Conservation (phyloP, 2,888 invertebrate genomes). For the Ceratothoa steindachneri region DNA sequence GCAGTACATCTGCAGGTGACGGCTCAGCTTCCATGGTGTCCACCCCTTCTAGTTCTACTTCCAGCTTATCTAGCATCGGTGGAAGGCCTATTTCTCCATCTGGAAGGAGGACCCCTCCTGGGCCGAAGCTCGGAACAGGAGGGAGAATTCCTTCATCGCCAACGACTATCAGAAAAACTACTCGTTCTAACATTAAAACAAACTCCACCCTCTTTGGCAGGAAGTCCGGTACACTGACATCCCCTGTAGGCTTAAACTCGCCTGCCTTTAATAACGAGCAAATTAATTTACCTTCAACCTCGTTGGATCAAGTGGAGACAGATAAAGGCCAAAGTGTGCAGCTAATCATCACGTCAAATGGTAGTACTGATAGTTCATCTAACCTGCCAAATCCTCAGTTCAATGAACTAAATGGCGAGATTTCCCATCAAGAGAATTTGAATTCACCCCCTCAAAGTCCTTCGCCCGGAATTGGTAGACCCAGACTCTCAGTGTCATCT, state of each 20-base stretch:
- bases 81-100: slow-evolving; percentile 41
- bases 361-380: neutral
- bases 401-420: neutral
- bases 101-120: slow-evolving; percentile 40
- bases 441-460: slow-evolving; percentile 17
- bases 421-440: neutral
- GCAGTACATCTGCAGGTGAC: slow-evolving; percentile 3
- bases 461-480: slow-evolving; percentile 24
- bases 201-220: slow-evolving; percentile 27
- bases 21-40: slow-evolving; percentile 31
- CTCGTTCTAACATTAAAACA: slow-evolving; percentile 39
- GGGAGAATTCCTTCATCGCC: slow-evolving; percentile 36
- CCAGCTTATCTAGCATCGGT: slow-evolving; percentile 38
- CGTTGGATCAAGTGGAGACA: neutral
- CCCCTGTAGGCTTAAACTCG: slow-evolving; percentile 1
- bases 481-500: slow-evolving; percentile 38
- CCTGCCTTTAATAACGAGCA: slow-evolving; percentile 10
- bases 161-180: slow-evolving; percentile 27
- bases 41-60: slow-evolving; percentile 42
- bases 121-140: slow-evolving; percentile 36
- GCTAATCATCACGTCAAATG: neutral
- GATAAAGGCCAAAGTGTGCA: neutral
- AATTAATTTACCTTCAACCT: slow-evolving; percentile 13
- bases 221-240: slow-evolving; percentile 20
- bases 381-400: neutral